phyloP scores from a whole-genome alignment of 2,797 vertebrate species.

The Leptodactylus fallax region DNA sequence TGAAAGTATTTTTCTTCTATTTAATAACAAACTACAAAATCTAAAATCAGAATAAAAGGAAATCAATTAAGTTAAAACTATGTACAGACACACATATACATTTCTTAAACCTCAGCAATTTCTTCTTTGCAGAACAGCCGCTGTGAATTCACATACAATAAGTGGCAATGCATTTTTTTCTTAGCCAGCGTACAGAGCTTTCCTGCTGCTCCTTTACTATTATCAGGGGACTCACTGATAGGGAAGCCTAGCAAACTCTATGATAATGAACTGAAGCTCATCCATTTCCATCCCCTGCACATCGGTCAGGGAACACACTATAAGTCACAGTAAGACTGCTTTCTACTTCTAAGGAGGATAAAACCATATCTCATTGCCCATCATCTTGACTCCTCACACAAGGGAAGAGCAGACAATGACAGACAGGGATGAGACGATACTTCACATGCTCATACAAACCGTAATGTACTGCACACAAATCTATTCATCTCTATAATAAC shows the following conservation, averaged over 20 bases:
- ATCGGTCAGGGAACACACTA: slow-evolving; percentile 49
- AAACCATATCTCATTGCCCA: slow-evolving; percentile 61
- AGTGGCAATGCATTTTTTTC: slow-evolving; percentile 10
- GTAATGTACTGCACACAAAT: slow-evolving; percentile 16
- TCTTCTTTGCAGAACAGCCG: not conserved
- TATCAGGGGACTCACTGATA: slow-evolving; percentile 41
- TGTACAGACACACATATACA: not conserved
- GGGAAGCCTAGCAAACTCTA: slow-evolving; percentile 32
- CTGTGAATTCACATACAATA: not conserved
- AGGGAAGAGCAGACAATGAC: slow-evolving; percentile 53
- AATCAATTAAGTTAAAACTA: too few species aligned
- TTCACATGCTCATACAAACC: slow-evolving; percentile 32
- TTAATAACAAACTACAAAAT: not conserved
- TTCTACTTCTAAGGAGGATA: slow-evolving; percentile 51
- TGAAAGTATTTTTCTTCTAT: too few species aligned
- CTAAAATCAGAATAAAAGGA: not conserved
- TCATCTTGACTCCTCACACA: slow-evolving; percentile 53
- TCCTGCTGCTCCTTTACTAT: slow-evolving; percentile 30
- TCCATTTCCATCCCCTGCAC: slow-evolving; percentile 51
- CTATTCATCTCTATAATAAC: slow-evolving; percentile 12
- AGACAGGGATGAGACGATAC: slow-evolving; percentile 36
- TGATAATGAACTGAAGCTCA: slow-evolving; percentile 49
- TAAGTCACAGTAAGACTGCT: slow-evolving; percentile 50
- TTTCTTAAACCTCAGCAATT: not conserved
- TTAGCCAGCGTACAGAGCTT: slow-evolving; percentile 33